Conservation (phyloP, 1,140 invertebrate genomes). For the Aphaenogaster floridana region DNA sequence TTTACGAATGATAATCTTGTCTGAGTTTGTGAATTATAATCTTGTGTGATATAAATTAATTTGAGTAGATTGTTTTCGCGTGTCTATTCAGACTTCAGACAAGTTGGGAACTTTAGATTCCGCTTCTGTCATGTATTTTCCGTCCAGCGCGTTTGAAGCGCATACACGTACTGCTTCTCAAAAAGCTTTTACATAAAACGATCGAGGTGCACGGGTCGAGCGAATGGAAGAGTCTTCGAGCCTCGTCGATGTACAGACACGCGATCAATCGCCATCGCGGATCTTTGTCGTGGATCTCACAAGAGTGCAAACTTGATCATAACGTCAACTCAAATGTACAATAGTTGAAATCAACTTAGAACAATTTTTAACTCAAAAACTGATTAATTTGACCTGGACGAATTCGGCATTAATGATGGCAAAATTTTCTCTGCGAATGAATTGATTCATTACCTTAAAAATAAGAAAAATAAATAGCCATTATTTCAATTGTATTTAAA, state of each 20-base stretch:
- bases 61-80: neutral
- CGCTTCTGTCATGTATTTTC: neutral
- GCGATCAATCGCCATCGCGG: neutral
- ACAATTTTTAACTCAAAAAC: neutral
- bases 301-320: neutral
- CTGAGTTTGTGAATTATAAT: neutral
- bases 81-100: too few species aligned
- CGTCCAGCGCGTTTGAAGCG: neutral
- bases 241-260: slow-evolving; percentile 11
- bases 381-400: too few species aligned
- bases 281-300: slow-evolving; percentile 2
- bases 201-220: slow-evolving; percentile 67
- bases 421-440: neutral
- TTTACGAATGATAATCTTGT: neutral
- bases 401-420: neutral
- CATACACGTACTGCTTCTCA: neutral
- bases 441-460: neutral
- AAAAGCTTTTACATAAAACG: slow-evolving; percentile 26
- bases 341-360: neutral
- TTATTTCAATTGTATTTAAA: neutral
- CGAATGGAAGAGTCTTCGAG: slow-evolving; percentile 62
- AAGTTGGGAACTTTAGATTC: neutral
- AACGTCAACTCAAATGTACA: neutral
- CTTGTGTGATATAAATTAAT: neutral
- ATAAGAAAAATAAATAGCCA: neutral